These are phyloP conservation scores for Periphyllus acericola DNA, from an alignment of 2,888 invertebrate species.

Conservation along the genomic window DNA sequence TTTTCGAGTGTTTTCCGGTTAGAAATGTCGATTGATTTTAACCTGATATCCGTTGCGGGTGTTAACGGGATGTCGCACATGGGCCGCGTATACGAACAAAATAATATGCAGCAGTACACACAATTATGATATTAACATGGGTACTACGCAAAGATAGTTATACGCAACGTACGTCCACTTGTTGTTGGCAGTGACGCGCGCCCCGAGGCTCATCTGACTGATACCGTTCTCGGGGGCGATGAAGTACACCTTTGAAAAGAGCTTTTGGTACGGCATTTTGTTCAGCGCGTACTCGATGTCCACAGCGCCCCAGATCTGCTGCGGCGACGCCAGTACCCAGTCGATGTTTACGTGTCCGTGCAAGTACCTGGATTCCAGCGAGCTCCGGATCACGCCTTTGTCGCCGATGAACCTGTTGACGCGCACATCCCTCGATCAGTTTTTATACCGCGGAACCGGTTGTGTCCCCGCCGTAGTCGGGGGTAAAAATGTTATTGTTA, in stretches of 20 bases:
- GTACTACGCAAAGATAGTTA: background rate
- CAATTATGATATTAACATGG: no score
- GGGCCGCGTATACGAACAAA: no score
- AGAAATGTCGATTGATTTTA: no score
- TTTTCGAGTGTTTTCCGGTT: no score
- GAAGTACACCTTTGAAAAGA: conserved; percentile 63
- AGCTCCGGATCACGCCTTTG: conserved; percentile 56
- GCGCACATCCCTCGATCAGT: background rate
- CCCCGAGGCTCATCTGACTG: conserved; percentile 70
- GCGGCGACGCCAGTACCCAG: conserved; percentile 50
- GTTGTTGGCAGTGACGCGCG: conserved; percentile 71
- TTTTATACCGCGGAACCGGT: no score
- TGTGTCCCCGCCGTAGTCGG: no score
- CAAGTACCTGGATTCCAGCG: conserved; percentile 56
- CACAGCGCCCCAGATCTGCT: conserved; percentile 44
- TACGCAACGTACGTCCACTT: conserved; percentile 68
- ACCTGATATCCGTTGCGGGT: no score
- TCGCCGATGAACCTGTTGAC: conserved; percentile 58
- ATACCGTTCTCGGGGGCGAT: conserved; percentile 71
- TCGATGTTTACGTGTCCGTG: conserved; percentile 60
- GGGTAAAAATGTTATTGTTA: no score
- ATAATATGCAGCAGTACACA: no score
- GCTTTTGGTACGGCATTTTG: conserved; percentile 42
- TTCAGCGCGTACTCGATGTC: conserved; percentile 56
- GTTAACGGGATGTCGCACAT: no score